Percentiles rank a stretch among this genome's conserved stretches.
phyloP scores from a whole-genome alignment of 2,888 invertebrate genomes.

The Lycaena phlaeas region DNA sequence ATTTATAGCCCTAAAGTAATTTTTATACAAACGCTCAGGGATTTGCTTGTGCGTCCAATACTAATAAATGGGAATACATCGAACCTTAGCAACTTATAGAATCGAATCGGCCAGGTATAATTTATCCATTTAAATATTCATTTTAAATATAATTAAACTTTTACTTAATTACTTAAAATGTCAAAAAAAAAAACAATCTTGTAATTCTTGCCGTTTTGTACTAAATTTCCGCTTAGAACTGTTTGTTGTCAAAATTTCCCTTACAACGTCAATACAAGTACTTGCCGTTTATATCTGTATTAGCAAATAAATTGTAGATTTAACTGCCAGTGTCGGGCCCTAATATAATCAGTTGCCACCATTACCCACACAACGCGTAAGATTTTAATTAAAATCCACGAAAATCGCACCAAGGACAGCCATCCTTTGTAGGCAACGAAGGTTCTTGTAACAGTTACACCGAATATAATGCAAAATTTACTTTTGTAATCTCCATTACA shows the following conservation, averaged over 20 bases:
- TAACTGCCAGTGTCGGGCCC: constrained; percentile 33
- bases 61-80: not conserved
- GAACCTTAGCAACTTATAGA: not conserved
- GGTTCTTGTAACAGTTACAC: constrained; percentile 55
- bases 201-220: constrained; percentile 2
- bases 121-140: constrained; percentile 1
- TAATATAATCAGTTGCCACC: constrained; percentile 46
- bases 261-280: constrained; percentile 4
- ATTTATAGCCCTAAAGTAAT: not conserved
- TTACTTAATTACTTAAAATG: constrained; percentile 4
- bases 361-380: constrained; percentile 50
- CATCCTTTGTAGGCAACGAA: constrained; percentile 57
- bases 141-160: constrained; percentile 1
- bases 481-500: constrained; percentile 65
- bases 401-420: constrained; percentile 52
- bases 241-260: constrained; percentile 5
- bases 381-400: constrained; percentile 67
- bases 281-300: constrained; percentile 25
- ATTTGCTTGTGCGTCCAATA: not conserved
- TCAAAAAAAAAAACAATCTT: no score
- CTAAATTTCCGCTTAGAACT: constrained; percentile 1
- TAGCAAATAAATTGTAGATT: constrained; percentile 37
- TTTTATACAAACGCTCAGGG: not conserved
- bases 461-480: constrained; percentile 65
- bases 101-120: not conserved